Conservation (phyloP, 2,888 invertebrate genomes). For the Matsumyia berberina region DNA sequence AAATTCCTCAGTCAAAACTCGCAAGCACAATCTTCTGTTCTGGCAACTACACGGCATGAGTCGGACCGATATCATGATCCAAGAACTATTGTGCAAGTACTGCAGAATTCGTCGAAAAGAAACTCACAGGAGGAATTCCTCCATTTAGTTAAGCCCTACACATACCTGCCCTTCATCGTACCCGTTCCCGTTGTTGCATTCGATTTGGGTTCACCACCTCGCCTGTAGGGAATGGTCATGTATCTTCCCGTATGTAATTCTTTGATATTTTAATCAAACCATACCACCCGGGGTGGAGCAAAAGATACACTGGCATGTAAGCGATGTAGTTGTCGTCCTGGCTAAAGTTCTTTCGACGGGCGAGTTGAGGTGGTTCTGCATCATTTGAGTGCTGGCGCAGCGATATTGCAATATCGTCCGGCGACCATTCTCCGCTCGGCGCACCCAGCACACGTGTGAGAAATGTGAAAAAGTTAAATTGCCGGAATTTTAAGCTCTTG, state of each 20-base stretch:
- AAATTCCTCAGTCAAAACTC: slow-evolving; percentile 44
- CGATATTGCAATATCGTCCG: slow-evolving; percentile 64
- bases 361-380: slow-evolving; percentile 56
- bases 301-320: slow-evolving; percentile 40
- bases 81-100: slow-evolving; percentile 35
- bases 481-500: slow-evolving; percentile 74
- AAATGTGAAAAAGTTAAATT: slow-evolving; percentile 75
- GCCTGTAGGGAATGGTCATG: slow-evolving; percentile 32
- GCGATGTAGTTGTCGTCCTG: slow-evolving; percentile 19
- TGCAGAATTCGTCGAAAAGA: slow-evolving; percentile 31
- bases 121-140: slow-evolving; percentile 9
- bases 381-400: slow-evolving; percentile 71
- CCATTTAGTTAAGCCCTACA: no score
- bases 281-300: slow-evolving; percentile 15
- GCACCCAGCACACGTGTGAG: slow-evolving; percentile 65
- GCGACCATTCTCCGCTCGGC: slow-evolving; percentile 22
- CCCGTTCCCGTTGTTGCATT: not conserved
- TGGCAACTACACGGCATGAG: not conserved
- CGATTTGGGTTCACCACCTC: not conserved
- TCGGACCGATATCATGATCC: slow-evolving; percentile 43
- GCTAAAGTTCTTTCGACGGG: slow-evolving; percentile 24
- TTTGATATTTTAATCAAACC: slow-evolving; percentile 70
- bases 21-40: slow-evolving; percentile 25
- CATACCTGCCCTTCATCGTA: not conserved
- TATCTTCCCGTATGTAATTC: slow-evolving; percentile 53